Percentiles rank a stretch among this genome's conserved stretches.
Evolutionary conservation across 2,113 vertebrate species (phyloP).

Genomic region (Engraulis encrasicolus): DNA sequence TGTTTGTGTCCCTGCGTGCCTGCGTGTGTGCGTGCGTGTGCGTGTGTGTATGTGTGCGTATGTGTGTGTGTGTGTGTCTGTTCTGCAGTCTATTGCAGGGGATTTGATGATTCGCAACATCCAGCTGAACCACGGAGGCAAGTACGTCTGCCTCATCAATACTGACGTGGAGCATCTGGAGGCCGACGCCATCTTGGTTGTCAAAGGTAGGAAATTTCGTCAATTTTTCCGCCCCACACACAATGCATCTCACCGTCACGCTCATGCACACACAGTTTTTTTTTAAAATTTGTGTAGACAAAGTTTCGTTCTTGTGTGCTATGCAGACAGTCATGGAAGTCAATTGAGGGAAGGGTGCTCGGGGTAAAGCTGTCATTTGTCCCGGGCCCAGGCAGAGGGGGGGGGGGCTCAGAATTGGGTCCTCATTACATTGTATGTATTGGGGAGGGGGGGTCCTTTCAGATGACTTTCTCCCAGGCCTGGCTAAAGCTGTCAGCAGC

Average conservation of each 20-base stretch:
- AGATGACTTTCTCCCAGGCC: too few species aligned
- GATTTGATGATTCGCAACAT: conserved; percentile 96
- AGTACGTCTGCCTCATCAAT: conserved; percentile 88
- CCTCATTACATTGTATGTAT: too few species aligned
- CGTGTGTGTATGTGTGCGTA: too few species aligned
- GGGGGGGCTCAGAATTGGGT: too few species aligned
- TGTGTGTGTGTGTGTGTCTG: conserved; percentile 34
- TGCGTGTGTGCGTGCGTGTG: neutral
- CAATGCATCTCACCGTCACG: neutral
- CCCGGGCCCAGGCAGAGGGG: too few species aligned
- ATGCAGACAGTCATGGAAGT: too few species aligned
- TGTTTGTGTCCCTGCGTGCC: too few species aligned
- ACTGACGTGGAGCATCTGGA: conserved; percentile 91
- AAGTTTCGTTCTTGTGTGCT: neutral
- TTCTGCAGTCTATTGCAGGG: conserved; percentile 82
- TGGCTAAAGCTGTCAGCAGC: too few species aligned
- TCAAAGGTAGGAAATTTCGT: conserved; percentile 81
- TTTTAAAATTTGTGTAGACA: neutral
- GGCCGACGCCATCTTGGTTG: conserved; percentile 86
- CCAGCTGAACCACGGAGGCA: conserved; percentile 89
- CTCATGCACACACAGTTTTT: neutral
- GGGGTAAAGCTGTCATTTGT: too few species aligned
- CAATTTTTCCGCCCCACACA: neutral
- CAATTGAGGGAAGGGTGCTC: too few species aligned
- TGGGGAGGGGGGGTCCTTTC: too few species aligned